phyloP scores from a whole-genome alignment of 2,797 vertebrate genomes.

The Bufotes viridis region DNA sequence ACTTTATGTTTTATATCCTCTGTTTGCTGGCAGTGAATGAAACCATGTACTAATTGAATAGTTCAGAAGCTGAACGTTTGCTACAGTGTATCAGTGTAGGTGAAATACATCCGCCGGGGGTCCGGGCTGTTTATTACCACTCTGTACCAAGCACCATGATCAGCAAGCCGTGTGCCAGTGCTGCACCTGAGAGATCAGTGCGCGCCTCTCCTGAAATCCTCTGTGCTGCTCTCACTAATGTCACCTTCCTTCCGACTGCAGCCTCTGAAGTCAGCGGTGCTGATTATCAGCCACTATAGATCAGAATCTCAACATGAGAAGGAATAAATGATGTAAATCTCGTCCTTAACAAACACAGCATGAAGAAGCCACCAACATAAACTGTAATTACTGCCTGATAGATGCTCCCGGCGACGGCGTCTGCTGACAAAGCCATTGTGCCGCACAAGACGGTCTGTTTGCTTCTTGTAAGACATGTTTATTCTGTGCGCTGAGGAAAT shows the following conservation, averaged over 20 bases:
- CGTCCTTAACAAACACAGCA: conserved; percentile 55
- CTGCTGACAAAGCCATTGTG: conserved; percentile 1
- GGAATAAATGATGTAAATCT: conserved; percentile 56
- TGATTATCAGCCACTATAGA: background rate
- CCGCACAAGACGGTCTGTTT: background rate
- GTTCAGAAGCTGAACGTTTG: background rate
- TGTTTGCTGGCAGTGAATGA: too few species aligned
- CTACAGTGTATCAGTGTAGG: background rate
- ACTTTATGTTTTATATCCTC: too few species aligned
- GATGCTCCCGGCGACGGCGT: background rate
- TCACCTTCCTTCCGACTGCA: background rate
- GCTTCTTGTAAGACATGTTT: conserved; percentile 33
- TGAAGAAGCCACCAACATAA: conserved; percentile 33
- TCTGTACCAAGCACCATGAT: too few species aligned
- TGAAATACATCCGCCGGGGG: too few species aligned
- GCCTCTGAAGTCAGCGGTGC: background rate
- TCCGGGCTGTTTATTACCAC: too few species aligned
- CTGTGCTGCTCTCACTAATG: background rate
- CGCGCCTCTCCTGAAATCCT: background rate
- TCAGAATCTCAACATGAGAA: conserved; percentile 24
- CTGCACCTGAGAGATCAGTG: background rate
- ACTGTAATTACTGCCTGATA: conserved; percentile 24
- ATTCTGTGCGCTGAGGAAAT: conserved; percentile 12
- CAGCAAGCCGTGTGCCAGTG: background rate
- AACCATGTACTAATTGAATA: too few species aligned